Percentiles rank a stretch among this genome's conserved stretches.
Conservation (phyloP, 2,888 invertebrate species). For the Prosapia bicincta region DNA sequence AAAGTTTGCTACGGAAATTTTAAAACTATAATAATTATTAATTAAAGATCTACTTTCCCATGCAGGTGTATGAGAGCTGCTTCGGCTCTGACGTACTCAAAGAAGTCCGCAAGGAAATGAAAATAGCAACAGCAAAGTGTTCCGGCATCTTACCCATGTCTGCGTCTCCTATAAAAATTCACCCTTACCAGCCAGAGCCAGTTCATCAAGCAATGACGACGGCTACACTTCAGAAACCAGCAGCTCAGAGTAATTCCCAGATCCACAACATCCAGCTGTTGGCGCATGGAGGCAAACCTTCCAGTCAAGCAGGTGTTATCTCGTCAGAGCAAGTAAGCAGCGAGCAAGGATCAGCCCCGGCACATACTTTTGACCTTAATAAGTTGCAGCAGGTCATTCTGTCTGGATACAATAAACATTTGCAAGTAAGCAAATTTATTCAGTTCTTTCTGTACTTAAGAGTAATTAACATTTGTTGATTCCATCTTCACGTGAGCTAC, state of each 20-base stretch:
- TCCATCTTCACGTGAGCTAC: too few species aligned
- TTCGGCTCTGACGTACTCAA: conserved; percentile 64
- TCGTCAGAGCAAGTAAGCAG: conserved; percentile 4
- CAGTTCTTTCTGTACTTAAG: too few species aligned
- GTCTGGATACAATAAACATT: conserved; percentile 47
- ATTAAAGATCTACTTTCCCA: too few species aligned
- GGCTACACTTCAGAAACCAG: conserved; percentile 19
- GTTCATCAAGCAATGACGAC: conserved; percentile 25
- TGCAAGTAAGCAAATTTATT: conserved; percentile 51
- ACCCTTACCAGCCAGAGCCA: conserved; percentile 24
- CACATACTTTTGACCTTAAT: conserved; percentile 47
- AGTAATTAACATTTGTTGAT: too few species aligned
- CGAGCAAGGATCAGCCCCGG: conserved; percentile 32
- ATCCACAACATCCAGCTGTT: conserved; percentile 12
- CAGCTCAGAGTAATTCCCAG: background rate
- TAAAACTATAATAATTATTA: too few species aligned
- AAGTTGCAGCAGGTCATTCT: conserved; percentile 56
- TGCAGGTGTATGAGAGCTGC: conserved; percentile 67
- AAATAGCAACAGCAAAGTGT: conserved; percentile 62
- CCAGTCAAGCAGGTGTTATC: conserved; percentile 40
- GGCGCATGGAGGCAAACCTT: conserved; percentile 38
- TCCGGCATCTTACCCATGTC: conserved; percentile 39
- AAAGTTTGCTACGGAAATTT: too few species aligned
- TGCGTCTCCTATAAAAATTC: conserved; percentile 12
- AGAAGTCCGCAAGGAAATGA: conserved; percentile 64